These are phyloP conservation scores for Xenopus borealis DNA, from an alignment of 2,113 vertebrate genomes.

Conservation along the genomic window DNA sequence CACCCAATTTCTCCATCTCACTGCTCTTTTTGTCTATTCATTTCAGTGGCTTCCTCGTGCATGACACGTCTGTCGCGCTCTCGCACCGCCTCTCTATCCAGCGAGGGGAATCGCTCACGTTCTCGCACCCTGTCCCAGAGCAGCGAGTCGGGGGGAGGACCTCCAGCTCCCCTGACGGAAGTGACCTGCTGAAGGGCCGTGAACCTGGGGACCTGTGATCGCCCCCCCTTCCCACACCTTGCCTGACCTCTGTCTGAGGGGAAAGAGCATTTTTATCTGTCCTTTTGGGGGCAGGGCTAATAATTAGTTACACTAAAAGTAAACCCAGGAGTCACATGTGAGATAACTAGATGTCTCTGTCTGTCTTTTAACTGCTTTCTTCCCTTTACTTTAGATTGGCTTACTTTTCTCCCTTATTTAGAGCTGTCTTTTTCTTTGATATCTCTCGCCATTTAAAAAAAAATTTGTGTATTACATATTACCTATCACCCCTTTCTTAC, in stretches of 20 bases:
- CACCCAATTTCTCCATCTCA: no score
- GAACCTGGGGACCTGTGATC: constrained; percentile 37
- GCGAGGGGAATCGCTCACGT: constrained; percentile 79
- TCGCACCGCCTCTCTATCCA: constrained; percentile 86
- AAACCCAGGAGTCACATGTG: constrained; percentile 43
- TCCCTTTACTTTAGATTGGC: constrained; percentile 19
- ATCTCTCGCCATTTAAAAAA: background rate
- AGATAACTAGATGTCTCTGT: constrained; percentile 51
- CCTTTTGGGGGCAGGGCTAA: constrained; percentile 29
- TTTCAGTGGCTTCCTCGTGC: constrained; percentile 84
- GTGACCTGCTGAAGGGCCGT: constrained; percentile 76
- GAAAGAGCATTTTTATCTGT: constrained; percentile 22
- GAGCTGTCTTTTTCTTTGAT: constrained; percentile 1
- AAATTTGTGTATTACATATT: background rate
- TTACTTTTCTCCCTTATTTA: background rate
- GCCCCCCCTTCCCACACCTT: constrained; percentile 21
- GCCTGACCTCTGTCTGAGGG: constrained; percentile 49
- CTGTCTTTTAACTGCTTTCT: constrained; percentile 47
- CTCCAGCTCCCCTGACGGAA: constrained; percentile 81
- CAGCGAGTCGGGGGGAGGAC: constrained; percentile 77
- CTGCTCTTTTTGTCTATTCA: constrained; percentile 11
- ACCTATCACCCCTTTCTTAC: background rate
- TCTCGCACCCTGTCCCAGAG: constrained; percentile 85
- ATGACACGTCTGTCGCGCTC: constrained; percentile 90
- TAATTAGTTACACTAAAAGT: constrained; percentile 44